phyloP scores from a whole-genome alignment of 2,113 vertebrate species.

The Oryzias curvinotus region DNA sequence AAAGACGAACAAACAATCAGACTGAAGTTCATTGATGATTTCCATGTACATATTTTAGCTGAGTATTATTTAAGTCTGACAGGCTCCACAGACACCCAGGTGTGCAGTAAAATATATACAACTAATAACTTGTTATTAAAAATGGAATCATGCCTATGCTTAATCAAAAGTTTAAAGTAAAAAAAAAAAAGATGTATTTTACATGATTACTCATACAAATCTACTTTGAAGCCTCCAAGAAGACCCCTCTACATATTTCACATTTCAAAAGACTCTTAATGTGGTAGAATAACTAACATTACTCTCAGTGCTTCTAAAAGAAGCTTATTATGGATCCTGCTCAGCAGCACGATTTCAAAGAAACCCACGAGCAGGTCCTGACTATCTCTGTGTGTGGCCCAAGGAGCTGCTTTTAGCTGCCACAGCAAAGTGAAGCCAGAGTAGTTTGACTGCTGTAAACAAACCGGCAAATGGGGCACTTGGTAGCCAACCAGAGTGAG shows the following conservation, averaged over 20 bases:
- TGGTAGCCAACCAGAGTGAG: constrained; percentile 71
- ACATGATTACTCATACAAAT: background rate
- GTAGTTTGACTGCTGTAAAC: constrained; percentile 70
- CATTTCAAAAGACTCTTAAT: background rate
- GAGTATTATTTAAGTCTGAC: no score
- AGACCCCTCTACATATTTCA: background rate
- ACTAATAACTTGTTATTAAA: no score
- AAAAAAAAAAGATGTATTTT: background rate
- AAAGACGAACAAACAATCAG: no score
- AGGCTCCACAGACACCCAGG: no score
- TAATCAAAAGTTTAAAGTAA: no score
- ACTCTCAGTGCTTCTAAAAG: constrained; percentile 7
- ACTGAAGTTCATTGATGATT: no score
- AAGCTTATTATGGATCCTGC: constrained; percentile 47
- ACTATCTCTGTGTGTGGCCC: constrained; percentile 72
- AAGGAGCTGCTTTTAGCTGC: constrained; percentile 42
- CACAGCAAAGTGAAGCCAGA: constrained; percentile 52
- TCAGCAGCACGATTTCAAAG: constrained; percentile 35
- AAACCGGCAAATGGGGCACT: constrained; percentile 73
- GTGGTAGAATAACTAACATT: constrained; percentile 12
- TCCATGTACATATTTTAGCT: no score
- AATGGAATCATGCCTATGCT: no score
- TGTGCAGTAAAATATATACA: no score
- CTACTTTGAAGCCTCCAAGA: background rate
- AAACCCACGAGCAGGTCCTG: constrained; percentile 43